A percentile compares a stretch with the other conserved stretches of the same genome.
phyloP scores from a whole-genome alignment of 1,140 invertebrate species.

The Dendrolimus kikuchii region DNA sequence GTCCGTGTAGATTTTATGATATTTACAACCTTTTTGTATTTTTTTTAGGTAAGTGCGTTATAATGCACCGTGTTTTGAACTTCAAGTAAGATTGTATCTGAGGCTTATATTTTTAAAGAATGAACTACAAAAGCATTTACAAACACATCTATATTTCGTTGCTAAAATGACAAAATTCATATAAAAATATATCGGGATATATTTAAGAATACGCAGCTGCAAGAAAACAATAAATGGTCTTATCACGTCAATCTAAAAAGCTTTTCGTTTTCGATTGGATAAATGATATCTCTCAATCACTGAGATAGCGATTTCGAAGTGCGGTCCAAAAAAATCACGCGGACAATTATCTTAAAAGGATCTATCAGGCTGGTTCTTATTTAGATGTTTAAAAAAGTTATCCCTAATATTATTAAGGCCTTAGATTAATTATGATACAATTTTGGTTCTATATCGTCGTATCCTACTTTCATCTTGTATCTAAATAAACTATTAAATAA shows the following conservation, averaged over 20 bases:
- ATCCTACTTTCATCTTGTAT: neutral
- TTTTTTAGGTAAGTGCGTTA: too few species aligned
- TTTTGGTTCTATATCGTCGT: too few species aligned
- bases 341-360: constrained; percentile 34
- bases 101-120: too few species aligned
- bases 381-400: neutral
- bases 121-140: too few species aligned
- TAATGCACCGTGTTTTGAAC: too few species aligned
- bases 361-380: neutral
- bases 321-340: constrained; percentile 26
- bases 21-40: too few species aligned
- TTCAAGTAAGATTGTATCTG: too few species aligned
- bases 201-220: neutral
- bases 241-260: constrained; percentile 9
- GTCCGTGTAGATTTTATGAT: too few species aligned
- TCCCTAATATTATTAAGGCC: neutral
- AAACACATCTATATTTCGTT: too few species aligned
- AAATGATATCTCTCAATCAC: constrained; percentile 14
- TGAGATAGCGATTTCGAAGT: constrained; percentile 8
- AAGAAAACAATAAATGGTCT: constrained; percentile 10
- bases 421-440: too few species aligned
- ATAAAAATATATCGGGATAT: too few species aligned
- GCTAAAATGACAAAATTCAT: too few species aligned
- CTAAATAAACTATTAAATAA: neutral
- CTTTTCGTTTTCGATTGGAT: constrained; percentile 9